phyloP scores from a whole-genome alignment of 2,888 invertebrate species.

The Tenthredo livida region DNA sequence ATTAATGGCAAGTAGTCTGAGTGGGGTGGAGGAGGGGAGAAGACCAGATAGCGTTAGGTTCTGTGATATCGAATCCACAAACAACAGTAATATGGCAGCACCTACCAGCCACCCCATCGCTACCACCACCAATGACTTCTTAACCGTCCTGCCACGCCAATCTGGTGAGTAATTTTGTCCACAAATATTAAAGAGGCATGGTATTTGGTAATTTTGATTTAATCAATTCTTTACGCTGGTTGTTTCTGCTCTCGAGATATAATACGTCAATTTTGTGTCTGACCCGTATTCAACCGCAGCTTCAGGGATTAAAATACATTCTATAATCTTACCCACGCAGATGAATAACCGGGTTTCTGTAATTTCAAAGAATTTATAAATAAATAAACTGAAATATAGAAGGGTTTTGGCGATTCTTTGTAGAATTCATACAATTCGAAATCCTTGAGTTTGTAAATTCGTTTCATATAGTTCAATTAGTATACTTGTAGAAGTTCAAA shows the following conservation, averaged over 20 bases:
- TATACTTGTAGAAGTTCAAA: not conserved
- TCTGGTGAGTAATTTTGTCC: constrained; percentile 68
- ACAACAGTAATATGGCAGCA: constrained; percentile 77
- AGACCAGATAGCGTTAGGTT: constrained; percentile 78
- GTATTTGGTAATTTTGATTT: not conserved
- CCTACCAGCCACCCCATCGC: constrained; percentile 77
- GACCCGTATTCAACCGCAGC: not conserved
- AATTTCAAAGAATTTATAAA: not conserved
- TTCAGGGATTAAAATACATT: not conserved
- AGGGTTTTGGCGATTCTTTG: not conserved
- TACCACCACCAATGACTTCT: constrained; percentile 78
- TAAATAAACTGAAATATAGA: not conserved
- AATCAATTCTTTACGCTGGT: not conserved
- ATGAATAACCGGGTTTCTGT: not conserved
- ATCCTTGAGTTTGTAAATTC: not conserved
- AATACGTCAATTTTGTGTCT: not conserved
- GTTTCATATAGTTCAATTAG: not conserved
- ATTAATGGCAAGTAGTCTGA: constrained; percentile 78
- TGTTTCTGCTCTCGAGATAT: not conserved
- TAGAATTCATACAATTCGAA: not conserved
- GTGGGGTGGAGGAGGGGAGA: constrained; percentile 76
- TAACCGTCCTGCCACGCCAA: constrained; percentile 78
- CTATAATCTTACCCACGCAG: not conserved
- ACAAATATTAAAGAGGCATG: not conserved
- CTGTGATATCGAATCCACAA: constrained; percentile 78